phyloP scores from a whole-genome alignment of 64 coral and sea anemone species.

The Montipora sp. region DNA sequence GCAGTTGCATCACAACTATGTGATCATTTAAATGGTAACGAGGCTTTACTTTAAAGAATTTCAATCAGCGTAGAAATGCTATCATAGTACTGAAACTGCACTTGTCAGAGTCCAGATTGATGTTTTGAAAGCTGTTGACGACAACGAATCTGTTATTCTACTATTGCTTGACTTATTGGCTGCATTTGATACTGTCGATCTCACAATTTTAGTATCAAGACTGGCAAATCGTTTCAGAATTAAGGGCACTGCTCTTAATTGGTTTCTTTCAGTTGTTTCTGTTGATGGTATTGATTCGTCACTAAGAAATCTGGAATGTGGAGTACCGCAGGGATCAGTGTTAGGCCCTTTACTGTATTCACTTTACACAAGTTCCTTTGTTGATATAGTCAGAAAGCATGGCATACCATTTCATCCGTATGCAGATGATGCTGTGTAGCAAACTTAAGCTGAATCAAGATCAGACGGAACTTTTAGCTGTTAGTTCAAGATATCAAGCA shows the following conservation, averaged over 20 bases:
- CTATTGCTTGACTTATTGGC: slow-evolving; percentile 20
- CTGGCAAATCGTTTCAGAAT: slow-evolving; percentile 3
- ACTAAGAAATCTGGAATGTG: background rate
- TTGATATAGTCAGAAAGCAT: no score
- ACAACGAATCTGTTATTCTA: background rate
- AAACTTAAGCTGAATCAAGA: no score
- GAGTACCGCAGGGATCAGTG: background rate
- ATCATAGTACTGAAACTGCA: slow-evolving; percentile 7
- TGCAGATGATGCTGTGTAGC: no score
- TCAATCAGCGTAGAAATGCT: slow-evolving; percentile 2
- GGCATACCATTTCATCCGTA: no score
- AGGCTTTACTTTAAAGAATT: background rate
- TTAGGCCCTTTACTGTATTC: no score
- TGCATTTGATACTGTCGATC: slow-evolving; percentile 24
- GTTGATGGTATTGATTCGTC: background rate
- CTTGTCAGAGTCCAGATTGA: background rate
- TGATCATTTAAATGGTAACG: background rate
- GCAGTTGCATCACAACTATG: no score
- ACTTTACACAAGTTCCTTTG: no score
- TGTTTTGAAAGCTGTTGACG: background rate
- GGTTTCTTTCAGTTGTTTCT: slow-evolving; percentile 27
- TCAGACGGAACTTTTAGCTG: no score
- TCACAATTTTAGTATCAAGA: background rate
- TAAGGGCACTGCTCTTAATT: slow-evolving; percentile 8
- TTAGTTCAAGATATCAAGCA: no score